A percentile compares a stretch with the other conserved stretches of the same genome.
These are phyloP conservation scores for Ascaphus truei DNA, from an alignment of 2,113 vertebrate species.

Conservation along the genomic window DNA sequence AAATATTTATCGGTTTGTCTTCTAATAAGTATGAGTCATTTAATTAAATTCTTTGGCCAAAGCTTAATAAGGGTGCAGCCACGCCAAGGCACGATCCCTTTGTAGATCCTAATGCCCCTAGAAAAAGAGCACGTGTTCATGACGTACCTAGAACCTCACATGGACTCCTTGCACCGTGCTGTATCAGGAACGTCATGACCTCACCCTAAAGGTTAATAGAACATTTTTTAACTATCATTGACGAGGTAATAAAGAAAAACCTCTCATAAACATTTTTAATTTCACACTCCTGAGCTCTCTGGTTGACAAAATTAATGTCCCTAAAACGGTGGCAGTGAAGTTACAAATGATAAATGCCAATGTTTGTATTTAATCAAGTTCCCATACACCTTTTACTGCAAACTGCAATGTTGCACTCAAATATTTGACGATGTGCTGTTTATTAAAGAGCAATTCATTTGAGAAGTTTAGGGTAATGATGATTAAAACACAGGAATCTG, in stretches of 20 bases:
- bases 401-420: neutral
- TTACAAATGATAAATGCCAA: slow-evolving; percentile 26
- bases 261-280: slow-evolving; percentile 22
- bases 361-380: slow-evolving; percentile 30
- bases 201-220: too few relatives aligned
- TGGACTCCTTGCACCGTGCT: too few relatives aligned
- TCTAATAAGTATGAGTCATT: too few relatives aligned
- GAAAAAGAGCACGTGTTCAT: too few relatives aligned
- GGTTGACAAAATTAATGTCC: slow-evolving; percentile 21
- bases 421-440: neutral
- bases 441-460: slow-evolving; percentile 12
- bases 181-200: too few relatives aligned
- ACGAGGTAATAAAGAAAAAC: slow-evolving; percentile 15
- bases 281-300: slow-evolving; percentile 24
- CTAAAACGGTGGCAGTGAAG: slow-evolving; percentile 22
- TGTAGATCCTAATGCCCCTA: too few relatives aligned
- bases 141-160: too few relatives aligned
- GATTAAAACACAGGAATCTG: slow-evolving; percentile 4
- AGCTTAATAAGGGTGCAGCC: too few relatives aligned
- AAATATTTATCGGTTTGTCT: too few relatives aligned
- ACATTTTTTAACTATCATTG: neutral
- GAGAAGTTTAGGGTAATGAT: neutral
- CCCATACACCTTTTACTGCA: neutral
- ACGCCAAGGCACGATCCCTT: too few relatives aligned
- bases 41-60: too few relatives aligned